Base-by-base conservation (phyloP, 92 coral and sea anemone genomes). In the Umimayanthus kanabou region DNA sequence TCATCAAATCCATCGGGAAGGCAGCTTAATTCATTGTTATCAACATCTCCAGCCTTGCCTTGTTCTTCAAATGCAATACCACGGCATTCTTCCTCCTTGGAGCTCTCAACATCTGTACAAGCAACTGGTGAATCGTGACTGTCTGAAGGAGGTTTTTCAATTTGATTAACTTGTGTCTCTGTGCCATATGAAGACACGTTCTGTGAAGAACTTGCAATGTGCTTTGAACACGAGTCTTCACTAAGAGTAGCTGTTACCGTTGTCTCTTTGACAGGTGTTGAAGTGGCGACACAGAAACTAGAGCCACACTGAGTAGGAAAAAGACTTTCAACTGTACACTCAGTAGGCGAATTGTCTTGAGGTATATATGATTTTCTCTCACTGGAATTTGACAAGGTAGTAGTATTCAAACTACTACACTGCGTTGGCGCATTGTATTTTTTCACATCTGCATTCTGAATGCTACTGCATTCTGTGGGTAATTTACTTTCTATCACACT, bases 51-150 rank as follows among this genome's bases (percentile, higher is more conserved):
- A 15, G 9, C 65, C 64, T 83, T 81, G 15, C 29, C 39, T 37
- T 81, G 87, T 71, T 83, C 87, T 47, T 83, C 79, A 22, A 69
- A 69, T 42, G 49, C 65, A 26, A 40, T 83, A 29, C 47, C 78
- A 69, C 50, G 65, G 39, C 1, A 11, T 3, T 71, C 78, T 45
- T 16, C 77, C 23, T 4, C 77, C 87, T 83, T 83, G 78, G 79
- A 69, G 14, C 58, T 53, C 58, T 53, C 58, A 53, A 9, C 18
- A 49, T 83, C 87, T 28, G 87, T 70, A 70, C 87, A 70, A 16
- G 78, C 16, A 69, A 50, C 77, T 20, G 87, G 87, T 47, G 78
- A 42, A n/a, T 73, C 77, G 8, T 20, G 23, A 11, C 61, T 43
- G n/a, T 71, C 39, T 75, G 79, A 75, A 20, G 79, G 79, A 50